These are phyloP conservation scores for Phoxinus phoxinus DNA, from an alignment of 2,113 vertebrate species.

Conservation along the genomic window DNA sequence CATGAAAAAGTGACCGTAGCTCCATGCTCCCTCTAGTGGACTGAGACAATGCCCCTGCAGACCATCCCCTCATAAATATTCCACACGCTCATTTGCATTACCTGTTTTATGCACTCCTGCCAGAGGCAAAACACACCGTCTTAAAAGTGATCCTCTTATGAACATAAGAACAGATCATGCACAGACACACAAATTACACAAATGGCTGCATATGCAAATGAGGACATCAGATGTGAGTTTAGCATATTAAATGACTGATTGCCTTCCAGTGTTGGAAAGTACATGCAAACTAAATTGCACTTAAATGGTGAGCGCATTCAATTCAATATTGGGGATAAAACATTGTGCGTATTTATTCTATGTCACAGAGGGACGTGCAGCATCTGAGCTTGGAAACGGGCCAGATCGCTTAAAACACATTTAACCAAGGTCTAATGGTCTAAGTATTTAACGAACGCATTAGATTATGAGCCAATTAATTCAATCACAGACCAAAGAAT, in stretches of 20 bases:
- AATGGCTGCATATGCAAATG: slow-evolving; percentile 33
- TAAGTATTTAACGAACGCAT: slow-evolving; percentile 14
- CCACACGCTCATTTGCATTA: background rate
- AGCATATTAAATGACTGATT: slow-evolving; percentile 26
- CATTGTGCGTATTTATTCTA: background rate
- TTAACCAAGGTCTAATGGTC: slow-evolving; percentile 41
- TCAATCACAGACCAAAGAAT: slow-evolving; percentile 37
- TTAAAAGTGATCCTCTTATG: background rate
- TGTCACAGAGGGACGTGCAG: background rate
- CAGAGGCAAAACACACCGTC: slow-evolving; percentile 13
- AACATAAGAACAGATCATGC: slow-evolving; percentile 5
- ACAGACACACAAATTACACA: slow-evolving; percentile 27
- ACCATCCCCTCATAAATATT: slow-evolving; percentile 3
- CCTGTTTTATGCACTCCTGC: background rate
- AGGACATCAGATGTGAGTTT: slow-evolving; percentile 28
- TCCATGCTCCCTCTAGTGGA: slow-evolving; percentile 74
- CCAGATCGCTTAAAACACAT: slow-evolving; percentile 11
- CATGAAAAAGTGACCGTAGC: slow-evolving; percentile 46
- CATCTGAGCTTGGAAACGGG: slow-evolving; percentile 8
- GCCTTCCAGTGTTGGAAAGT: background rate
- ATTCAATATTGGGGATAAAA: slow-evolving; percentile 1
- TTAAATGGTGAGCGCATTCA: background rate
- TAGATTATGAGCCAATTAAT: slow-evolving; percentile 32
- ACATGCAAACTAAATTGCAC: background rate
- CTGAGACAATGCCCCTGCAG: slow-evolving; percentile 38